Percentiles rank a stretch among this genome's conserved stretches.
Evolutionary conservation across 2,113 vertebrate genomes (phyloP).

Genomic region (Scalopus aquaticus): DNA sequence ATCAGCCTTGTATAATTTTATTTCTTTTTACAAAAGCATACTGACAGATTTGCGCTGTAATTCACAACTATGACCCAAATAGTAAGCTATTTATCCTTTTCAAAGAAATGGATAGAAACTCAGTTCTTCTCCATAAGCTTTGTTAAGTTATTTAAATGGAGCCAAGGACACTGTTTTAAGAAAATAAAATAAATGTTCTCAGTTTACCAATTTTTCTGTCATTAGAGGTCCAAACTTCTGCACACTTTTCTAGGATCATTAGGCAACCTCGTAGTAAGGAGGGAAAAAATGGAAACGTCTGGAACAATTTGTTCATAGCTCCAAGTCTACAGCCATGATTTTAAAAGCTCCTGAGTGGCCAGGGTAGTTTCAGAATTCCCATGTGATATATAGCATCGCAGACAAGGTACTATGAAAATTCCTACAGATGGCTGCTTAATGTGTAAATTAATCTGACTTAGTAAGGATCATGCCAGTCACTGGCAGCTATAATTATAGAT

Average conservation of each 20-base stretch:
- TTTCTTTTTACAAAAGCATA: constrained; percentile 55
- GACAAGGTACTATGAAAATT: constrained; percentile 79
- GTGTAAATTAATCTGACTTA: constrained; percentile 85
- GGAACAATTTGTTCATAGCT: constrained; percentile 74
- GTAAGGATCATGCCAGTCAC: constrained; percentile 80
- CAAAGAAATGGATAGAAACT: constrained; percentile 75
- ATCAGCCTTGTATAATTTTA: constrained; percentile 54
- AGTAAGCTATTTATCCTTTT: constrained; percentile 74
- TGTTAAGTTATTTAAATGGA: constrained; percentile 69
- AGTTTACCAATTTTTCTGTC: constrained; percentile 60
- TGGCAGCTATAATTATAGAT: constrained; percentile 86
- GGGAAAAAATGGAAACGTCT: constrained; percentile 57
- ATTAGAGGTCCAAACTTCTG: constrained; percentile 68
- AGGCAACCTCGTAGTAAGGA: constrained; percentile 73
- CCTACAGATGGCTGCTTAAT: constrained; percentile 85
- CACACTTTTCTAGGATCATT: constrained; percentile 57
- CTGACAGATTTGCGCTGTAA: constrained; percentile 58
- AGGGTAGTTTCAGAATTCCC: constrained; percentile 74
- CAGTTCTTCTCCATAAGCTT: constrained; percentile 72
- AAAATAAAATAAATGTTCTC: constrained; percentile 52
- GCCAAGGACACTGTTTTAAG: constrained; percentile 55
- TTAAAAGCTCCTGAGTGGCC: constrained; percentile 68
- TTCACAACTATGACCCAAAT: constrained; percentile 70
- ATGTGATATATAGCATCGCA: constrained; percentile 61
- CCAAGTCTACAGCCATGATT: constrained; percentile 30